Evolutionary conservation across 2,888 invertebrate species (phyloP), one percentile per base, ranked within the genome.

Genomic region (Coronaproctus castanopsis): DNA sequence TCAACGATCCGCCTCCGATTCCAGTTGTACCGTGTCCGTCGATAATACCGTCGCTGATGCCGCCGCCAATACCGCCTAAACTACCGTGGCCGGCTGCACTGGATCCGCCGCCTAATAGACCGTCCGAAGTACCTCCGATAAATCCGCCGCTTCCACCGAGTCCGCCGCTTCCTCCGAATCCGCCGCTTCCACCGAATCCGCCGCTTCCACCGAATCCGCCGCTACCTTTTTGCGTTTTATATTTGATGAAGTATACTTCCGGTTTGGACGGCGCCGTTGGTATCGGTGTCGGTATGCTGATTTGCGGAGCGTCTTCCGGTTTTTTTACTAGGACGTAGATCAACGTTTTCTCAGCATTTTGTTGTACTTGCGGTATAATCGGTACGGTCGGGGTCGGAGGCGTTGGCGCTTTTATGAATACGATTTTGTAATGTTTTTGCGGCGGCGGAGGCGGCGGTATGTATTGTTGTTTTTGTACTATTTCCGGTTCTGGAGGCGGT

Each of bases 331-430:
- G 74, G 36, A 89, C 89, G 74, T 89, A 89, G 67, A 88, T 87
- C 65, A 88, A 78, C 58, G 88, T 89, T 77, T 88, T 89, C 72
- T 87, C 86, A 49, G 65, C 85, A 72, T 87, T 85, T 70, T 87
- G 87, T 62, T 82, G 80, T 71, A 85, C 82, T 36, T 83, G 72
- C 24, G 87, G 87, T 65, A 88, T 86, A 64, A 85, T 79, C 64
- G 88, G 88, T 1, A 82, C 86, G 64, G 83, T 82, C 62, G 87
- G 87, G 62, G 85, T 80, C 63, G 87, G 87, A 63, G 86, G 81
- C 67, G 87, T 81, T 68, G 88, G 88, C 59, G 88, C 88, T 77
- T 89, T 89, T 74, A 89, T 89, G 80, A 89, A 89, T 75, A 89
- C 87, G 72, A 89, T 89, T 71, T 89, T 89, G 80, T 89, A 87